These are phyloP conservation scores for Cichlasoma orientale DNA, from an alignment of 2,797 vertebrate species.

Conservation along the genomic window DNA sequence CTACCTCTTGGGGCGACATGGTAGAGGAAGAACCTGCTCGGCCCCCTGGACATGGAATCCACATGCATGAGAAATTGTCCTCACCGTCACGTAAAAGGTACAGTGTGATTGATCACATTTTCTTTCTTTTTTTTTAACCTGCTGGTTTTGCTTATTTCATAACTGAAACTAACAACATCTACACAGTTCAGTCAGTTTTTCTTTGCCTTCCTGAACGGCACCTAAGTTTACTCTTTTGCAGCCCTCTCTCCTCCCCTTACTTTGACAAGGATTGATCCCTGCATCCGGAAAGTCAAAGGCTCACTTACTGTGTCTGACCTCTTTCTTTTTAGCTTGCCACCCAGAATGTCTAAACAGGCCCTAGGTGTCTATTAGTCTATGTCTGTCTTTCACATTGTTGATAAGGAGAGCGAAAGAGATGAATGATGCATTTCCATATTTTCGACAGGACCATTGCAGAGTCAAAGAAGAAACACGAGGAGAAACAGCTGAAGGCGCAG, in stretches of 20 bases:
- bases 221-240: neutral
- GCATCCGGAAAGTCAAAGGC: constrained; percentile 29
- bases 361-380: constrained; percentile 15
- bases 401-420: constrained; percentile 30
- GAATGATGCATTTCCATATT: constrained; percentile 59
- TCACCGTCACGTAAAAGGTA: constrained; percentile 98
- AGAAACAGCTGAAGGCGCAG: constrained; percentile 99
- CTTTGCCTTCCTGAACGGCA: constrained; percentile 8
- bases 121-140: neutral
- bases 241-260: neutral
- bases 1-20: constrained; percentile 97
- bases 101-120: neutral
- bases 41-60: constrained; percentile 96
- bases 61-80: constrained; percentile 98
- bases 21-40: constrained; percentile 96
- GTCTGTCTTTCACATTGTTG: constrained; percentile 28
- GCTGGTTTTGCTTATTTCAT: neutral
- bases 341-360: constrained; percentile 34
- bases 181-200: neutral
- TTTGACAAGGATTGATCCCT: constrained; percentile 47
- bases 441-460: constrained; percentile 95
- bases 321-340: constrained; percentile 26
- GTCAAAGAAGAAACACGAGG: constrained; percentile 99
- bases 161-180: neutral
- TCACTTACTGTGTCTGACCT: constrained; percentile 29